These are phyloP conservation scores for Syrmaticus mikado DNA, from an alignment of 2,113 vertebrate species.

Conservation along the genomic window DNA sequence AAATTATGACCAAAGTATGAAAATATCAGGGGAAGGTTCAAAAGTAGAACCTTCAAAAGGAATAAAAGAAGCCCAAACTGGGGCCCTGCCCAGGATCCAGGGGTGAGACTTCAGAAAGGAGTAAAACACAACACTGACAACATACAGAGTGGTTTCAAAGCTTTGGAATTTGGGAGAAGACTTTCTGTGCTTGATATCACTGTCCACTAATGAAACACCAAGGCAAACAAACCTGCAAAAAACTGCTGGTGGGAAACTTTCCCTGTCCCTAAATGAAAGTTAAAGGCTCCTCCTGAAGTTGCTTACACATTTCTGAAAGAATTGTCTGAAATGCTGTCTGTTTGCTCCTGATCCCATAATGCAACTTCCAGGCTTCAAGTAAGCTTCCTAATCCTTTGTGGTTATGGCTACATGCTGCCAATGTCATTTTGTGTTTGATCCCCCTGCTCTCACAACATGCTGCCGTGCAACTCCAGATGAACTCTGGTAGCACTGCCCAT, in stretches of 20 bases:
- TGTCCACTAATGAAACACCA: rapidly evolving
- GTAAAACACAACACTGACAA: rapidly evolving
- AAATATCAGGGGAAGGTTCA: not conserved
- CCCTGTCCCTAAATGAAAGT: not conserved
- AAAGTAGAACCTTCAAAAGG: not conserved
- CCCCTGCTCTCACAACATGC: not conserved
- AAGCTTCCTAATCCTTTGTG: not conserved
- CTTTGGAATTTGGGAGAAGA: not conserved
- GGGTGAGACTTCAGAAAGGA: not conserved
- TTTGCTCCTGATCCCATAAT: not conserved
- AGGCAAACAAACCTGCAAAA: not conserved
- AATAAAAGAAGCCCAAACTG: not conserved
- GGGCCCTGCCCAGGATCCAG: not conserved
- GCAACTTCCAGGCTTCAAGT: not conserved
- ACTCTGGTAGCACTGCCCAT: not conserved
- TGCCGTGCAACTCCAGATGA: not conserved
- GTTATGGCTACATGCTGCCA: not conserved
- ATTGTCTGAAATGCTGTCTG: not conserved
- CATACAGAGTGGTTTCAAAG: not conserved
- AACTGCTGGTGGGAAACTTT: not conserved
- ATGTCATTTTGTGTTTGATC: not conserved
- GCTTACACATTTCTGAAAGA: not conserved
- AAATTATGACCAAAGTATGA: not conserved
- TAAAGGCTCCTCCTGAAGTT: not conserved
- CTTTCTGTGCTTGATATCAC: too few relatives aligned